Evolutionary conservation across 2,113 vertebrate species (phyloP).

Genomic region (Heterotis niloticus): DNA sequence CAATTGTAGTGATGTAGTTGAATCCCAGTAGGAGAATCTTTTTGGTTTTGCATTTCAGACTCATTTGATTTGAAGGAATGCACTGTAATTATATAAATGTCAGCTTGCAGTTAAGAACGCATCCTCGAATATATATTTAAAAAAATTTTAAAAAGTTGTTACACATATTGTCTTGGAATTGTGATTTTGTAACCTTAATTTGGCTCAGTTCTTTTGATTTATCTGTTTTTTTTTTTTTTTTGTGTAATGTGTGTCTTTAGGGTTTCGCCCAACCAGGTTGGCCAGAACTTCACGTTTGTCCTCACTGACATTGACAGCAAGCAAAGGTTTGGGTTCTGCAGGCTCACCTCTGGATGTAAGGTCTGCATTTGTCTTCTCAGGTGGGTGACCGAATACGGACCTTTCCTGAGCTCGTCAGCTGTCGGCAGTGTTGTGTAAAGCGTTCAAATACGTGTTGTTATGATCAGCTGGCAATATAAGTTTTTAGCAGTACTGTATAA

Average conservation of each 20-base stretch:
- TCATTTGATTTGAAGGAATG: no score
- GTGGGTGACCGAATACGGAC: slow-evolving; percentile 56
- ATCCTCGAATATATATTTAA: no score
- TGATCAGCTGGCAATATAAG: neutral
- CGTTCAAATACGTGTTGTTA: neutral
- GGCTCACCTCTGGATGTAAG: slow-evolving; percentile 84
- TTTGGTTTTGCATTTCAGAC: no score
- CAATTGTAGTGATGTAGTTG: neutral
- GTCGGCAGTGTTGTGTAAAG: neutral
- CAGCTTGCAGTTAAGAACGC: no score
- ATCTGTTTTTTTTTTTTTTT: neutral
- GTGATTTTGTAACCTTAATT: neutral
- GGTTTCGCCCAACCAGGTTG: slow-evolving; percentile 85
- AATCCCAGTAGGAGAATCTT: no score
- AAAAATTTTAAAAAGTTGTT: no score
- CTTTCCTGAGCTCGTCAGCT: neutral
- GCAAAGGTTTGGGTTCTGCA: slow-evolving; percentile 95
- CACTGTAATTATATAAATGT: no score
- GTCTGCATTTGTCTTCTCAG: slow-evolving; percentile 92
- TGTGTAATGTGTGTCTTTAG: slow-evolving; percentile 55
- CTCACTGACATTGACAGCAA: slow-evolving; percentile 96
- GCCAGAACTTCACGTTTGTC: slow-evolving; percentile 97
- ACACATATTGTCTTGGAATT: neutral
- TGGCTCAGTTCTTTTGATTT: neutral
- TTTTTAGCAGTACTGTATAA: neutral